Base-by-base conservation (phyloP, 2,888 invertebrate species). In the Microdon myrmicae region DNA sequence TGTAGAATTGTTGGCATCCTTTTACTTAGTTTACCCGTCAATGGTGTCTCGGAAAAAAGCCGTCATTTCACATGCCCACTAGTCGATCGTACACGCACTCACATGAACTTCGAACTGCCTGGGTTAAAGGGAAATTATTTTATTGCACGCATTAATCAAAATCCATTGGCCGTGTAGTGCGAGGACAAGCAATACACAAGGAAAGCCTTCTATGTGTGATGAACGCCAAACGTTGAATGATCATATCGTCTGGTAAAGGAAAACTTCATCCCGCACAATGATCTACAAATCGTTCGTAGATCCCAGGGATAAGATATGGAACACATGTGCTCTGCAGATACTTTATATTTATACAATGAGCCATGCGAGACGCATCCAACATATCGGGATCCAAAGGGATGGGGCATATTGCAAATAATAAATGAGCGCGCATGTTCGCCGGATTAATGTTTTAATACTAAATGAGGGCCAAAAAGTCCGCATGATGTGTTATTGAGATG, bases 381-480 rank as follows among this genome's bases (percentile, higher is more conserved):
- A 31, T 41, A 38, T 22, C 8, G 32, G 41, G 59, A 48, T 59
- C 48, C 53, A 54, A 35, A 26, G 44, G 48, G 64, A 67, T 56
- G 55, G 44, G 39, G 58, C 43, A 58, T 34, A 25, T 23, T 9
- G 13, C 34, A 39, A 66, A 66, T 67, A 68, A 70, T 70, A 70
- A 68, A 70, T 69, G 68, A 67, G 68, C 68, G 68, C 67, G 68
- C 68, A 70, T 70, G 69, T 68, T 70, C 60, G 39, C 49, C 59
- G 69, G 69, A 69, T 70, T 70, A 69, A 69, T 67, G 67, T 66
- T 69, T 64, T 64, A 58, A 64, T 64, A 53, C 51, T 58, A 64
- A 70, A 70, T 68, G 69, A 70, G 69, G 68, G 68, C 68, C 69
- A 69, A 69, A 70, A 68, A 67, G 61, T 67, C n/a, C 59, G 53